These are phyloP conservation scores for Lipophrys pholis DNA, from an alignment of 2,113 vertebrate species.

Conservation along the genomic window DNA sequence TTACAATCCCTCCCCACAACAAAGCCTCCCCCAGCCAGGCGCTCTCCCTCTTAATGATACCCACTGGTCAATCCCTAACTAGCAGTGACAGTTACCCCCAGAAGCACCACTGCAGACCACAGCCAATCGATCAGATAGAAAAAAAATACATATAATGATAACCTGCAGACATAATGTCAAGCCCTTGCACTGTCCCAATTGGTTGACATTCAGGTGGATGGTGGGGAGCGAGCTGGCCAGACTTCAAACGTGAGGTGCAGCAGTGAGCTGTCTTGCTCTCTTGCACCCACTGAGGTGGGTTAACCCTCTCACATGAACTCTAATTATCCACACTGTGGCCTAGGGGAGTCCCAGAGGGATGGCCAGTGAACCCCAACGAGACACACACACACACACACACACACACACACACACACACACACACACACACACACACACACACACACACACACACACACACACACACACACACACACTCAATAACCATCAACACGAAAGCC, in stretches of 20 bases:
- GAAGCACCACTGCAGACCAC: constrained; percentile 89
- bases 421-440: too few relatives aligned
- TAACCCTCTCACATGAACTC: constrained; percentile 79
- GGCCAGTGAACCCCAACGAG: constrained; percentile 39
- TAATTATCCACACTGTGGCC: constrained; percentile 79
- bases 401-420: too few relatives aligned
- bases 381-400: too few relatives aligned
- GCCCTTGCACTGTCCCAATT: constrained; percentile 83
- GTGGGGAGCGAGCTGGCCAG: constrained; percentile 68
- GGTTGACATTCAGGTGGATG: constrained; percentile 86
- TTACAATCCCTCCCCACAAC: constrained; percentile 75
- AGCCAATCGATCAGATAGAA: constrained; percentile 90
- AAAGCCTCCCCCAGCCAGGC: constrained; percentile 79
- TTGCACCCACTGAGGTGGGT: constrained; percentile 71
- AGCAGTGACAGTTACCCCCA: constrained; percentile 90
- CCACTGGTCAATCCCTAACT: constrained; percentile 93
- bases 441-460: background rate
- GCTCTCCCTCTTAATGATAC: constrained; percentile 90
- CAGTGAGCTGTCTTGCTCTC: constrained; percentile 58
- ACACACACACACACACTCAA: constrained; percentile 48
- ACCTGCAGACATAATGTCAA: constrained; percentile 94
- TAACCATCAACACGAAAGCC: constrained; percentile 71
- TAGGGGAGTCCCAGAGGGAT: constrained; percentile 62
- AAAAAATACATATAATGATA: constrained; percentile 91
- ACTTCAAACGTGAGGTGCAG: constrained; percentile 81